Evolutionary conservation across 2,797 vertebrate species (phyloP), one percentile per base, ranked within the genome.

Genomic region (Dryobates pubescens): DNA sequence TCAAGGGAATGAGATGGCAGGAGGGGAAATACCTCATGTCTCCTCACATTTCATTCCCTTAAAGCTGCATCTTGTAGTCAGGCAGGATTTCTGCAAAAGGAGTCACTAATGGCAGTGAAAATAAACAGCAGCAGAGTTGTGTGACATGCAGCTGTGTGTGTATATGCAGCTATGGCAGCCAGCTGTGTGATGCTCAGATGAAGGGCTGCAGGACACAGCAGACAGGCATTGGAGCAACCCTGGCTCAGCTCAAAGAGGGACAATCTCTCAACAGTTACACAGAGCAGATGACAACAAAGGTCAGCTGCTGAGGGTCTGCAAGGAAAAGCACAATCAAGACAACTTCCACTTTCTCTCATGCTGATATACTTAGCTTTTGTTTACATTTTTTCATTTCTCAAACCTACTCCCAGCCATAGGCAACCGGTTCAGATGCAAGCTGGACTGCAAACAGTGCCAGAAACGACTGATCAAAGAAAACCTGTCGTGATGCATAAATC

Each of bases 171-270:
- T 29, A 54, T 26, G 18, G 72, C 54, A 85, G 56, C 56, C 20
- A 89, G 53, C 79, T 78, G 45, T 1, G 26, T 6, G 58, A 49
- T 9, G 16, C 23, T 69, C 65, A 49, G 56, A 32, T 18, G 30
- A 71, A 88, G 86, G 71, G 30, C 30, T 72, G 26, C 59, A 70
- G 62, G 56, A 20, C 49, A 70, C 23, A 65, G 69, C 36, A 26
- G 62, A 23, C 15, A 41, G 75, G 27, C 3, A 0, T 3, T 1
- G 0, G 30, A 53, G 51, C 19, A 65, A 54, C 17, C 32, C 30
- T 13, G 36, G 61, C 61, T 61, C 27, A 69, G 62, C 34, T 56
- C 4, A 17, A 41, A n/a, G 45, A 68, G 20, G 13, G 43, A 68
- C 61, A 51, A 62, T 8, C 4, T 78, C 82, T 34, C 75, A 19